Evolutionary conservation across 1,140 invertebrate genomes (phyloP).

Genomic region (Lepidotrigona ventralis): DNA sequence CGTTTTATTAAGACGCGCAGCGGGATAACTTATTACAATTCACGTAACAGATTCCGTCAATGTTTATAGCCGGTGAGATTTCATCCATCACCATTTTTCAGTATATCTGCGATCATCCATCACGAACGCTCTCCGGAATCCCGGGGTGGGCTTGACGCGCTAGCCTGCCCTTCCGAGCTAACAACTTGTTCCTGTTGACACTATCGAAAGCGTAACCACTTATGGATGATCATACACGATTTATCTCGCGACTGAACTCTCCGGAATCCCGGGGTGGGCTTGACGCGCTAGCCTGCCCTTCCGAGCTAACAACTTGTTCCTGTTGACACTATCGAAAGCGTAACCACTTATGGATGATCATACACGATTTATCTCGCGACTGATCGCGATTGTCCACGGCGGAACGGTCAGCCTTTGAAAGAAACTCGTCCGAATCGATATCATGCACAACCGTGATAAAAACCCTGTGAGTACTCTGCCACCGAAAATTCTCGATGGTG

Average conservation of each 20-base stretch:
- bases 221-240: conserved; percentile 62
- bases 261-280: conserved; percentile 66
- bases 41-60: conserved; percentile 67
- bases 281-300: conserved; percentile 59
- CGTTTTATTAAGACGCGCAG: conserved; percentile 54
- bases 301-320: conserved; percentile 68
- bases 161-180: conserved; percentile 59
- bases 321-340: conserved; percentile 67
- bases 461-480: not conserved
- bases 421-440: conserved; percentile 6
- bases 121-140: conserved; percentile 67
- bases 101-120: conserved; percentile 70
- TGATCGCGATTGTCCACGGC: conserved; percentile 29
- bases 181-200: conserved; percentile 70
- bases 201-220: conserved; percentile 65
- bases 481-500: no score
- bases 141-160: conserved; percentile 64
- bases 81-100: conserved; percentile 72
- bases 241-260: conserved; percentile 64
- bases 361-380: conserved; percentile 60
- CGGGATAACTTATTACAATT: conserved; percentile 64
- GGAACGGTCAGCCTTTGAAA: conserved; percentile 4
- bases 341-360: conserved; percentile 63
- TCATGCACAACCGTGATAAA: not conserved
- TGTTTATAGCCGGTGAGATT: conserved; percentile 68